Evolutionary conservation across 1,140 invertebrate genomes (phyloP).

Genomic region (Ganaspis sp.): DNA sequence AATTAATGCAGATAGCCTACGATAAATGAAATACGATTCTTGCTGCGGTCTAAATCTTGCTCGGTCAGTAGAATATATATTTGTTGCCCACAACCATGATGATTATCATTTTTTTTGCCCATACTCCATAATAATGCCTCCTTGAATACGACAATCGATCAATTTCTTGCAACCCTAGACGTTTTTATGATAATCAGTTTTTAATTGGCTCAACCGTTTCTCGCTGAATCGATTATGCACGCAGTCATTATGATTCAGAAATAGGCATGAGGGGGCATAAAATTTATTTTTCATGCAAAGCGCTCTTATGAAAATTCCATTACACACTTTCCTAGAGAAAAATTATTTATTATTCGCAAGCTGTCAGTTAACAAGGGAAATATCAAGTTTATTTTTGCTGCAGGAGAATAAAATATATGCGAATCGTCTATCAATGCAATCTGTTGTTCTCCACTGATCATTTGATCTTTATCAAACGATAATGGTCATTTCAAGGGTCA

Average conservation of each 20-base stretch:
- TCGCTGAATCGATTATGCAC: conserved; percentile 6
- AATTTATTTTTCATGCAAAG: conserved; percentile 4
- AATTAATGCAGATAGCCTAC: conserved; percentile 14
- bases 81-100: background rate
- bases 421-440: too few relatives aligned
- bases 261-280: background rate
- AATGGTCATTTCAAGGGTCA: too few relatives aligned
- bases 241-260: background rate
- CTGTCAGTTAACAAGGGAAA: too few relatives aligned
- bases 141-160: conserved; percentile 26
- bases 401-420: too few relatives aligned
- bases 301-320: background rate
- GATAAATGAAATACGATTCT: conserved; percentile 1
- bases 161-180: conserved; percentile 17
- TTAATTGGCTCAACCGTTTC: conserved; percentile 8
- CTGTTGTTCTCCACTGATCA: too few relatives aligned
- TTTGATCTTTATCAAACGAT: too few relatives aligned
- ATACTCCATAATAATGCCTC: background rate
- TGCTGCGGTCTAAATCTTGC: background rate
- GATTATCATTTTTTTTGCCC: conserved; percentile 1
- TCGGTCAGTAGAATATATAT: conserved; percentile 1
- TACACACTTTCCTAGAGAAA: background rate
- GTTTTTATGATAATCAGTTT: conserved; percentile 8
- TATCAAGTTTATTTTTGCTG: too few relatives aligned
- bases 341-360: background rate